phyloP scores from a whole-genome alignment of 2,797 vertebrate species.

The Myotis myotis region DNA sequence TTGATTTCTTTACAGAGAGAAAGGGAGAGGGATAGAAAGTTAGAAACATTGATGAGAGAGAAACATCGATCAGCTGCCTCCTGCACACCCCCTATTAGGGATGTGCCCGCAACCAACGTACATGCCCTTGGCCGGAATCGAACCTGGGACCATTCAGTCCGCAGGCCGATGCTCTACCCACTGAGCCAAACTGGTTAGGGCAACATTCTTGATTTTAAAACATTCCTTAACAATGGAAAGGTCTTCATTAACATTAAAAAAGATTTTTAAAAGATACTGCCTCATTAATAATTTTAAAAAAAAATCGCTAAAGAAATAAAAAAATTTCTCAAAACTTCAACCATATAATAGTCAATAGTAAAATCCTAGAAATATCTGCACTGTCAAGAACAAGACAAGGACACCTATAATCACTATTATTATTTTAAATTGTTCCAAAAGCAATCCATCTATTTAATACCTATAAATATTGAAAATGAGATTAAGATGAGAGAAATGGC shows the following conservation, averaged over 20 bases:
- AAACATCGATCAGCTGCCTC: no score
- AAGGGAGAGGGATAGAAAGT: no score
- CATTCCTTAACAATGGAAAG: background rate
- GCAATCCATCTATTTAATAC: background rate
- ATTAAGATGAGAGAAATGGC: slow-evolving; percentile 7
- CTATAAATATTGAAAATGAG: background rate
- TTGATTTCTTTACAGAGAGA: no score
- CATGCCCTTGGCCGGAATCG: no score
- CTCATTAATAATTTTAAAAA: background rate
- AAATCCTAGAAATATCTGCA: background rate
- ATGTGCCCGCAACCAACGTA: no score
- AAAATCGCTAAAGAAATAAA: background rate
- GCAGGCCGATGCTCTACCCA: no score
- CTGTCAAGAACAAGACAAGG: background rate
- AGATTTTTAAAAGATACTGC: background rate
- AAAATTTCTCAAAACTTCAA: background rate
- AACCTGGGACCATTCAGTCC: no score
- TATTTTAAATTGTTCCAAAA: slow-evolving; percentile 7
- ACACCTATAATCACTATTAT: background rate
- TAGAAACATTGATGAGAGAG: no score
- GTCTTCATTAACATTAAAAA: background rate
- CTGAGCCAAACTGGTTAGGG: no score
- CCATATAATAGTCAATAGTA: background rate
- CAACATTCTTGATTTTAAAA: slow-evolving; percentile 32
- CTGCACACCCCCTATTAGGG: no score